These are phyloP conservation scores for Thalassaphorura encarpata DNA, from an alignment of 1,140 invertebrate genomes.

Conservation along the genomic window DNA sequence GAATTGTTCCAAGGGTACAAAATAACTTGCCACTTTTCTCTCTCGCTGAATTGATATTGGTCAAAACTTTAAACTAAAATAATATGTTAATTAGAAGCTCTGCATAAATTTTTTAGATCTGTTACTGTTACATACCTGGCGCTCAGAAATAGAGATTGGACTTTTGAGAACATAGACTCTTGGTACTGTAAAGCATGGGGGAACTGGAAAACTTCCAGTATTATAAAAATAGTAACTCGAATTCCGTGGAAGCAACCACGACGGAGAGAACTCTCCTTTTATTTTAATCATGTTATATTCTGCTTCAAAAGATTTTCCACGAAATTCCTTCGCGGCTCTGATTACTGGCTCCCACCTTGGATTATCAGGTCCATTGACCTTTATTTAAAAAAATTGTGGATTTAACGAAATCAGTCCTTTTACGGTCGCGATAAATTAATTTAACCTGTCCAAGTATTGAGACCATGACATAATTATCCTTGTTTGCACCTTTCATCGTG, in stretches of 20 bases:
- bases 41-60: neutral
- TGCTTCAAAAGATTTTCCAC: neutral
- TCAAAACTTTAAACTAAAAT: neutral
- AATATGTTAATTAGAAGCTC: neutral
- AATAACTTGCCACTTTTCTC: neutral
- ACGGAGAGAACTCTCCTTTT: neutral
- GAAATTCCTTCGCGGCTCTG: neutral
- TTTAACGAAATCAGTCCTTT: neutral
- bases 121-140: neutral
- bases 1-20: neutral
- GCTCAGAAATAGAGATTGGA: neutral
- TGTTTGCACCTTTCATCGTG: neutral
- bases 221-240: neutral
- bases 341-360: conserved; percentile 1
- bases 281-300: neutral
- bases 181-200: conserved; percentile 4
- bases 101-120: neutral
- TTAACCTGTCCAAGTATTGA: neutral
- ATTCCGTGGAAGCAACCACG: neutral
- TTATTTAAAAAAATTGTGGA: neutral
- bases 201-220: conserved; percentile 5
- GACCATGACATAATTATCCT: conserved; percentile 1
- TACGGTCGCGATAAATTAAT: neutral
- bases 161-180: conserved; percentile 4
- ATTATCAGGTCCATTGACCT: neutral